Base-by-base conservation (phyloP, 2,888 invertebrate genomes). In the Pachycephus smyrnensis region DNA sequence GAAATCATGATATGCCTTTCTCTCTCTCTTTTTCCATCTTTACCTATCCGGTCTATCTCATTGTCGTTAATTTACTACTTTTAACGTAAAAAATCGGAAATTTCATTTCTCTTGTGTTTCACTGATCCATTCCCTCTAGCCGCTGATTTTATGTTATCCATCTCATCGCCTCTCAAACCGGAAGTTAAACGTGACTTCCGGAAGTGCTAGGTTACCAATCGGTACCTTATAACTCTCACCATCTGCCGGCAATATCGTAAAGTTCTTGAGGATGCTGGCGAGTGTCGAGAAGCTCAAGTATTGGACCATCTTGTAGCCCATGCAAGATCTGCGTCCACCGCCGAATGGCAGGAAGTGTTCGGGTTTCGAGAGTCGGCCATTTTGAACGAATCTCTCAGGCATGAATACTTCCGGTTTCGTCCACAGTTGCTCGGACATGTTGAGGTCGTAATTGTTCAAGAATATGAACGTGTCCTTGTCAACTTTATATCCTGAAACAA, bases 301-400 rank as follows among this genome's bases (percentile, higher is more conserved):
- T 82, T 94, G 94, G 0, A 95, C 94, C 91, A 95, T 92, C 87
- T 94, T 94, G 90, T 94, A 94, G 0, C 95, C 95, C 93, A 95
- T 94, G 88, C 95, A 95, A 55, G 94, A 94, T 69, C 95, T 91
- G 81, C 94, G 92, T 0, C 95, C 95, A 6, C 94, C 94, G 1
- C 95, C 94, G 88, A 95, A 95, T 0, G 95, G 95, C 32, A 95
- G 89, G 86, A 95, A 95, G 86, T 94, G 92, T 37, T 94, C 94
- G 1, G 95, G 95, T 84, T 95, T 95, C 4, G 92, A 85, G 23
- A 95, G 88, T 73, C 90, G 90, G 0, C 93, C 94, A 32, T 93
- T 91, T 78, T 91, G 92, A n/a, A 95, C 86, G 87, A 95, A 95
- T 84, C 95, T 91, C 84, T 94, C 93, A 0, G 95, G 95, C 77